Conservation (phyloP, 2,113 vertebrate species). For the Antennarius striatus region DNA sequence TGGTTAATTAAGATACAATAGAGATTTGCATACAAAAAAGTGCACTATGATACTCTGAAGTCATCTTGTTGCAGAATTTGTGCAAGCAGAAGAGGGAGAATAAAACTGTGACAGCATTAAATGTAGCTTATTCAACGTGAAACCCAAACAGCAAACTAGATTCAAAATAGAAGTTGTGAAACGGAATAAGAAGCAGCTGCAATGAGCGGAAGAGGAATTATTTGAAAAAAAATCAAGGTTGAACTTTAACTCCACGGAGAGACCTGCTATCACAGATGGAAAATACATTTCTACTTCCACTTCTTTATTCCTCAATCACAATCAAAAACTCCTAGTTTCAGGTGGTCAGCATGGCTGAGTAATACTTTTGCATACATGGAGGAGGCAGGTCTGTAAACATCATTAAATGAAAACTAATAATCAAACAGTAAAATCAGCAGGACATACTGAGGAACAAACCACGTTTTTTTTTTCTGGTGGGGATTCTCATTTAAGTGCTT, state of each 20-base stretch:
- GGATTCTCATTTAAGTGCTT: too few relatives aligned
- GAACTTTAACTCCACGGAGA: conserved; percentile 35
- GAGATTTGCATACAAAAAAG: conserved; percentile 41
- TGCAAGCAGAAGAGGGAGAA: conserved; percentile 38
- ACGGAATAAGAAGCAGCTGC: neutral
- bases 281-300: neutral
- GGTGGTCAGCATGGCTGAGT: neutral
- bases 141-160: neutral
- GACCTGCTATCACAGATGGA: conserved; percentile 72
- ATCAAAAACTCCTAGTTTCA: too few relatives aligned
- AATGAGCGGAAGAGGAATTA: neutral
- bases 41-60: conserved; percentile 29
- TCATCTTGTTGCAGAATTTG: conserved; percentile 16
- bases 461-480: too few relatives aligned
- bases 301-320: too few relatives aligned
- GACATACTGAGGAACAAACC: too few relatives aligned
- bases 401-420: neutral
- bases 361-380: neutral
- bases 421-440: too few relatives aligned
- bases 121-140: conserved; percentile 64
- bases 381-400: neutral
- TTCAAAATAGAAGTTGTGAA: neutral
- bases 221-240: conserved; percentile 4
- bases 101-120: neutral
- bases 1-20: conserved; percentile 5